Evolutionary conservation across 2,797 vertebrate species (phyloP).

Genomic region (Rousettus madagascariensis): DNA sequence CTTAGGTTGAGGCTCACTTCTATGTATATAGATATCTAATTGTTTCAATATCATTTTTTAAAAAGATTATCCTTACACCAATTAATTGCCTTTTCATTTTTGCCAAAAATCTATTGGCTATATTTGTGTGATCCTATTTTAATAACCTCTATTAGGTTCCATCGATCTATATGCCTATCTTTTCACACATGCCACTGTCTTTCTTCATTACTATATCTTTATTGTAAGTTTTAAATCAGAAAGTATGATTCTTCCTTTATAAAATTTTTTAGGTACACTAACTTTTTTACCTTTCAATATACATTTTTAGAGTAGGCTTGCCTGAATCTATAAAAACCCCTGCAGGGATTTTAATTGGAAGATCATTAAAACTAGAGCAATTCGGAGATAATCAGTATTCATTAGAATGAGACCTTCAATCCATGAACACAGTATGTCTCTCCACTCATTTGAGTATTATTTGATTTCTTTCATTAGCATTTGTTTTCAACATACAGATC

Average conservation of each 20-base stretch:
- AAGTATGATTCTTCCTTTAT: neutral
- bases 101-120: neutral
- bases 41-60: neutral
- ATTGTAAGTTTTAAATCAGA: neutral
- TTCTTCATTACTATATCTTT: neutral
- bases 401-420: neutral
- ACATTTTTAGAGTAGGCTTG: neutral
- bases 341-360: neutral
- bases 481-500: neutral
- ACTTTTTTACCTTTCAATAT: neutral
- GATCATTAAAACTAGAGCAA: neutral
- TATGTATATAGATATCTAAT: neutral
- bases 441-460: neutral
- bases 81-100: neutral
- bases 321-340: neutral
- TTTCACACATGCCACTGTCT: neutral
- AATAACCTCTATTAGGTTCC: neutral
- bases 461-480: neutral
- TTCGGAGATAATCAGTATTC: neutral
- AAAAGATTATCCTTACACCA: neutral
- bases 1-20: neutral
- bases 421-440: neutral
- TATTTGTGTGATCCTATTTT: neutral
- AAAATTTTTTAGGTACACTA: neutral
- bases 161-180: neutral